Evolutionary conservation across 2,113 vertebrate species (phyloP).

Genomic region (Equus quagga): DNA sequence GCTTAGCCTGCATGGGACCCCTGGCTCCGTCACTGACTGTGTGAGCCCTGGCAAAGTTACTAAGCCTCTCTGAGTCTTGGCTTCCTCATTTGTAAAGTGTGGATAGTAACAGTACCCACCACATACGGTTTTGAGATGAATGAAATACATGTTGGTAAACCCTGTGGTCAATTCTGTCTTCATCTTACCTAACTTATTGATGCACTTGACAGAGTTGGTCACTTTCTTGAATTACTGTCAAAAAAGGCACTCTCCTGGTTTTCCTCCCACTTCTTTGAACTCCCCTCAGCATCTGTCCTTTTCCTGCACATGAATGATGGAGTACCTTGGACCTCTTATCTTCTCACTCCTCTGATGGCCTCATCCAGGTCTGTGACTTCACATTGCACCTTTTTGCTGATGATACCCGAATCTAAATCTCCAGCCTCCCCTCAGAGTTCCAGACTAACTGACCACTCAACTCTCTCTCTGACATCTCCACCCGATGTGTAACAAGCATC

Average conservation of each 20-base stretch:
- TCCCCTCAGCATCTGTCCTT: too few species aligned
- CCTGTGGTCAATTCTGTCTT: not conserved
- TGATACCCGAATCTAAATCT: not conserved
- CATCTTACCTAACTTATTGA: not conserved
- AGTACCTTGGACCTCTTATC: not conserved
- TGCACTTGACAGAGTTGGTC: not conserved
- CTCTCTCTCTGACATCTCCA: not conserved
- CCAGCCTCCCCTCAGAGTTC: not conserved
- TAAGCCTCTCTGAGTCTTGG: not conserved
- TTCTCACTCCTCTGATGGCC: not conserved
- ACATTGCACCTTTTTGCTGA: not conserved
- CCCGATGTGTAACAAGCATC: not conserved
- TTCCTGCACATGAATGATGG: not conserved
- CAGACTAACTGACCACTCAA: rapidly evolving
- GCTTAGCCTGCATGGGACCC: too few species aligned
- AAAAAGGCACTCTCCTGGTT: not conserved
- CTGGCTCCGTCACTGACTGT: not conserved
- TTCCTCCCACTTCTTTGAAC: not conserved
- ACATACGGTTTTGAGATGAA: not conserved
- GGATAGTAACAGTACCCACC: too few species aligned
- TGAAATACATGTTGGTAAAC: not conserved
- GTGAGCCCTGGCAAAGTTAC: not conserved
- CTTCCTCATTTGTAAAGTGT: not conserved
- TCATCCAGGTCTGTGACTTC: not conserved
- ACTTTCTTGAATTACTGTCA: not conserved